Base-by-base conservation (phyloP, 2,113 vertebrate genomes). In the Petaurus breviceps region DNA sequence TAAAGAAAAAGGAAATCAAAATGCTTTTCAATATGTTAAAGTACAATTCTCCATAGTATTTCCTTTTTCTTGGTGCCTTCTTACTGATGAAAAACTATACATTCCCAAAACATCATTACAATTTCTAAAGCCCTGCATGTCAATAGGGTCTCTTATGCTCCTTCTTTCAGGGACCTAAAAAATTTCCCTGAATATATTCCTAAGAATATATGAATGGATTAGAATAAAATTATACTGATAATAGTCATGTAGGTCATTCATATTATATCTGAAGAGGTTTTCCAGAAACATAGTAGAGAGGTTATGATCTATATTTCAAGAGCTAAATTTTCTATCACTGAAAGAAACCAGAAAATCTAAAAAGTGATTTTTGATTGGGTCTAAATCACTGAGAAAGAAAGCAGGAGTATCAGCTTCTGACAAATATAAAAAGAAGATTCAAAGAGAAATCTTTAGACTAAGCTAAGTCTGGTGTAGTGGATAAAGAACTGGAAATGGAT, bases 151-250 rank as follows among this genome's bases (percentile, higher is more conserved):
- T 93, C 25, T 95, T 89, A 94, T n/a, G 3, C 49, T 94, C 8
- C 51, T 0, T 51, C 8, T 77, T 94, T 95, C 96, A 9, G n/a
- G 68, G 91, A 94, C n/a, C 31, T 61, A 90, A 95, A n/a, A 93
- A 26, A 95, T 31, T 0, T 3, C 95, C 77, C 46, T 95, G n/a
- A 96, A 94, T 92, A 77, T 93, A 95, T 31, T 0, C 3, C 95
- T 57, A 54, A 94, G n/a, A 96, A 94, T 93, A 77, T 93, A 89
- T 95, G 96, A 95, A 6, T 14, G 90, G 43, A 95, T 92, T 91
- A 90, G 50, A 94, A 90, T 51, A 84, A 94, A 95, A 94, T 49
- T 95, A 1, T 1, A 92, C 89, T 95, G 92, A 95, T 96, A 0
- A 5, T 77, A 55, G 47, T 53, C 91, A 92, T 47, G 93, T 12